phyloP scores from a whole-genome alignment of 2,797 vertebrate species.

The Emydoidea blandingii region DNA sequence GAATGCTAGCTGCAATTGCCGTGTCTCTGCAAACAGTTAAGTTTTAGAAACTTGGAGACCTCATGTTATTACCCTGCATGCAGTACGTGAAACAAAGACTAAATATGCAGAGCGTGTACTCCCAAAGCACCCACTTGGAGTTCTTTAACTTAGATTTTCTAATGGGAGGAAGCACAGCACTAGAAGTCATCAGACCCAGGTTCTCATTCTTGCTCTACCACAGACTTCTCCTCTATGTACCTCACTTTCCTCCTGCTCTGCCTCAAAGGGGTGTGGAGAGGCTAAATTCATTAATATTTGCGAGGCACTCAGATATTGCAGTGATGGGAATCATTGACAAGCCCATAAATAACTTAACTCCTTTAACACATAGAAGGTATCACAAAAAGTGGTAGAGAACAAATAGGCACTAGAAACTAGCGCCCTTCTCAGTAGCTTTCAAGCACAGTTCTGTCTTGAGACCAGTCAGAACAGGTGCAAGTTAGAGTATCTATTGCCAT shows the following conservation, averaged over 20 bases:
- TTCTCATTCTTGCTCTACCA: background rate
- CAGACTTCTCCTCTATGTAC: background rate
- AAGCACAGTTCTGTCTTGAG: background rate
- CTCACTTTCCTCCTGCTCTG: background rate
- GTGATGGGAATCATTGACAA: background rate
- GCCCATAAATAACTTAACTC: background rate
- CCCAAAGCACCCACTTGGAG: background rate
- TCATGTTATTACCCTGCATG: accelerated
- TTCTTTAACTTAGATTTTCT: background rate
- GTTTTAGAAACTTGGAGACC: background rate
- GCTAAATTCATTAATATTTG: conserved; percentile 6
- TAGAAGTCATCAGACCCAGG: background rate
- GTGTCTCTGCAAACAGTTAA: background rate
- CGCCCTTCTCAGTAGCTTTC: background rate
- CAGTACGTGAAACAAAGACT: background rate
- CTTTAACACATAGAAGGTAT: background rate
- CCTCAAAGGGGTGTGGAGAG: background rate
- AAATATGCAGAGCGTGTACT: background rate
- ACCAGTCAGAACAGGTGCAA: background rate
- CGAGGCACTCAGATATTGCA: background rate
- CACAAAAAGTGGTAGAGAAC: background rate
- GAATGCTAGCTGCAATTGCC: background rate
- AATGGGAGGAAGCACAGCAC: background rate
- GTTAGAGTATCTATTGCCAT: background rate
- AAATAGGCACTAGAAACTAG: conserved; percentile 24